Conservation (phyloP, 2,113 vertebrate genomes). For the Trichechus manatus region DNA sequence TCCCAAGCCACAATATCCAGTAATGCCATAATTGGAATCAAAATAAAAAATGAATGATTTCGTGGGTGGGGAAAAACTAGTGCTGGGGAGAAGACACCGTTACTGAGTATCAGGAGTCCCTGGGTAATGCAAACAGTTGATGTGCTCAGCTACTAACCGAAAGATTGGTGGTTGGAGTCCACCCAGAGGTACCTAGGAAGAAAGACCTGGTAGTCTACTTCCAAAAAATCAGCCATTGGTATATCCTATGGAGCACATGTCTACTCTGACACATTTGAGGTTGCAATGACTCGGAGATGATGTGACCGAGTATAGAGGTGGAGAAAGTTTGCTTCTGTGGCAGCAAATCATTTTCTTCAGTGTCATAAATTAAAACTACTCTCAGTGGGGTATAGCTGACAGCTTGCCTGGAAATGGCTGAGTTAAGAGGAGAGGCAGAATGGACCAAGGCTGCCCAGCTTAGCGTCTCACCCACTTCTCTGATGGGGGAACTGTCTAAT, state of each 20-base stretch:
- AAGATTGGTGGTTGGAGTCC: background rate
- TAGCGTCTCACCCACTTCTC: background rate
- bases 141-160: background rate
- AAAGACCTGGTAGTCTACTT: background rate
- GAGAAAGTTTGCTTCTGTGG: constrained; percentile 65
- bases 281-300: background rate
- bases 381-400: rapidly evolving
- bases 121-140: background rate
- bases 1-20: background rate
- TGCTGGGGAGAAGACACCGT: constrained; percentile 33
- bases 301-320: background rate
- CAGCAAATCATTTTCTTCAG: background rate
- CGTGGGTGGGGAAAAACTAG: constrained; percentile 38
- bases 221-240: background rate
- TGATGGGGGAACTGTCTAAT: background rate
- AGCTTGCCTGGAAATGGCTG: background rate
- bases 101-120: background rate
- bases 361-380: constrained; percentile 43
- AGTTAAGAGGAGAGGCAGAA: background rate
- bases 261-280: background rate
- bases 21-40: background rate
- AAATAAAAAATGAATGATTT: constrained; percentile 56
- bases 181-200: background rate
- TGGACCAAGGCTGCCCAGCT: background rate
- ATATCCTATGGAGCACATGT: background rate